phyloP scores from a whole-genome alignment of 2,888 invertebrate genomes.

The Caenorhabditis sp. region DNA sequence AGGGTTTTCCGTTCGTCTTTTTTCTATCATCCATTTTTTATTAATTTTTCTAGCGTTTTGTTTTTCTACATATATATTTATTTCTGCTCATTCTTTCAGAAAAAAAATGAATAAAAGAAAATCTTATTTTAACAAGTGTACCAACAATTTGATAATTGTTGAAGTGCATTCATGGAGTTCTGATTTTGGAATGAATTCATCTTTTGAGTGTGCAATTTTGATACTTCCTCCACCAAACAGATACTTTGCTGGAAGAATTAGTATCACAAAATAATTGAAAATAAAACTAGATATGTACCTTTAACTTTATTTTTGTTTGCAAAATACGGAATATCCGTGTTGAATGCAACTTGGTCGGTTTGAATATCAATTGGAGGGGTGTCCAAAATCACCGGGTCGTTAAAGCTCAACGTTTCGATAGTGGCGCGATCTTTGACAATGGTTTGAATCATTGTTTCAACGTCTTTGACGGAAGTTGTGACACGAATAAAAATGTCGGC shows the following conservation, averaged over 20 bases:
- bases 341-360: conserved; percentile 54
- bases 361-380: conserved; percentile 37
- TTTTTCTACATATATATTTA: background rate
- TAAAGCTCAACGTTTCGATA: conserved; percentile 35
- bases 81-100: background rate
- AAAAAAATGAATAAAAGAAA: conserved; percentile 4
- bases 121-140: conserved; percentile 8
- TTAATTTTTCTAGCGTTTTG: conserved; percentile 6
- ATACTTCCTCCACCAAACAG: conserved; percentile 66
- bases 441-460: conserved; percentile 16
- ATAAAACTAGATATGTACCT: too few relatives aligned
- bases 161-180: conserved; percentile 43
- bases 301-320: conserved; percentile 51
- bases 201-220: conserved; percentile 63
- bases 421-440: conserved; percentile 44
- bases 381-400: conserved; percentile 49
- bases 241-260: conserved; percentile 43
- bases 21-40: conserved; percentile 16
- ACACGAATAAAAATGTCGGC: conserved; percentile 59
- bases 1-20: conserved; percentile 31
- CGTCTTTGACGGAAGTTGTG: conserved; percentile 46
- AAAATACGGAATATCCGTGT: conserved; percentile 66
- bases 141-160: conserved; percentile 30
- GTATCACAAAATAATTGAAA: background rate
- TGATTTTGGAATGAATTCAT: conserved; percentile 59